A percentile compares a stretch with the other conserved stretches of the same genome.
phyloP scores from a whole-genome alignment of 2,113 vertebrate species.

The Brienomyrus longianalis region DNA sequence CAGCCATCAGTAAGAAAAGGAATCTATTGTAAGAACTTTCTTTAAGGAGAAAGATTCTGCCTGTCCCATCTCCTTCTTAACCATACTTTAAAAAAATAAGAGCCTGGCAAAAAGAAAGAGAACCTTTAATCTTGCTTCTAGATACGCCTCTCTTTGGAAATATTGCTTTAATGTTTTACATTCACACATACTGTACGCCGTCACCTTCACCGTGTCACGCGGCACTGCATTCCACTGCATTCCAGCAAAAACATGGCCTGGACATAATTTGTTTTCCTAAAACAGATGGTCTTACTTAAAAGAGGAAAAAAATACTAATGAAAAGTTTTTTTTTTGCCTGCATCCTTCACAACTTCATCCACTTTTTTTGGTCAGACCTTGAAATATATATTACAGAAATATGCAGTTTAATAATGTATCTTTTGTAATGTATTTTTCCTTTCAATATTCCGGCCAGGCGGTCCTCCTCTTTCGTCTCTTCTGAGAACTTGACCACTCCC shows the following conservation, averaged over 20 bases:
- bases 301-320: background rate
- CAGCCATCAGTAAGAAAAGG: slow-evolving; percentile 10
- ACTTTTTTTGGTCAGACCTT: background rate
- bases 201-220: background rate
- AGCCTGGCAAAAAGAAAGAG: background rate
- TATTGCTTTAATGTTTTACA: background rate
- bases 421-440: background rate
- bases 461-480: background rate
- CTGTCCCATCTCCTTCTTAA: slow-evolving; percentile 16
- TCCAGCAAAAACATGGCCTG: background rate
- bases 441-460: background rate
- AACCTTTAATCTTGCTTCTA: slow-evolving; percentile 5
- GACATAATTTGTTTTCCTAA: background rate
- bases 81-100: slow-evolving; percentile 7
- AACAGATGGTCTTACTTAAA: background rate
- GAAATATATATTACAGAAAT: background rate
- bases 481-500: background rate
- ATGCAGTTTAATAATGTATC: background rate
- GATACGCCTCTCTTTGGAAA: background rate
- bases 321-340: background rate
- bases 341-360: background rate
- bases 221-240: background rate
- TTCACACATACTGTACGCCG: background rate
- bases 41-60: background rate
- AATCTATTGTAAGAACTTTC: slow-evolving; percentile 18